Conservation (phyloP, 2,888 invertebrate species). For the Peribatodes rhomboidaria region DNA sequence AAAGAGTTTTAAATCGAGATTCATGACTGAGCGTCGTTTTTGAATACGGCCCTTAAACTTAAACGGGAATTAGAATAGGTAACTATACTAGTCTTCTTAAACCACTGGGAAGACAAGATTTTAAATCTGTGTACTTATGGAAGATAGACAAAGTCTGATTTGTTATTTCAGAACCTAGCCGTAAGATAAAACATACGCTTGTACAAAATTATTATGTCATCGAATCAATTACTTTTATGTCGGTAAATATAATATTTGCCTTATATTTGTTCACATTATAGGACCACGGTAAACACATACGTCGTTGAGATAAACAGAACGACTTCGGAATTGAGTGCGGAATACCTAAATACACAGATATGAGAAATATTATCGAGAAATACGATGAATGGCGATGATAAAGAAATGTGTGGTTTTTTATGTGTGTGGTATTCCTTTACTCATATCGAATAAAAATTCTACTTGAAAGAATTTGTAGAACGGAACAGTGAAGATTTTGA, state of each 20-base stretch:
- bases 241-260: conserved; percentile 29
- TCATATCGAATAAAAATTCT: too few species aligned
- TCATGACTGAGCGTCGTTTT: too few species aligned
- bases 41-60: too few species aligned
- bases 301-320: conserved; percentile 29
- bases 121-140: too few species aligned
- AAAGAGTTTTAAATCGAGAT: too few species aligned
- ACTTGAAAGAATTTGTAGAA: too few species aligned
- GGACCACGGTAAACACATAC: conserved; percentile 28
- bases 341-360: conserved; percentile 32
- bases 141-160: not conserved
- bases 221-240: conserved; percentile 24
- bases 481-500: too few species aligned
- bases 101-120: too few species aligned
- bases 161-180: not conserved
- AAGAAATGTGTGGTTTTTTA: not conserved
- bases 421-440: too few species aligned
- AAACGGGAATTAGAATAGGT: too few species aligned
- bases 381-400: conserved; percentile 12
- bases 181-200: not conserved
- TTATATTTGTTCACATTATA: conserved; percentile 31
- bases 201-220: conserved; percentile 17
- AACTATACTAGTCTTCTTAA: too few species aligned
- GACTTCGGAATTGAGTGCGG: conserved; percentile 27
- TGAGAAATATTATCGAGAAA: conserved; percentile 20